Base-by-base conservation (phyloP, 1,140 invertebrate genomes). In the Drosophila biarmipes region DNA sequence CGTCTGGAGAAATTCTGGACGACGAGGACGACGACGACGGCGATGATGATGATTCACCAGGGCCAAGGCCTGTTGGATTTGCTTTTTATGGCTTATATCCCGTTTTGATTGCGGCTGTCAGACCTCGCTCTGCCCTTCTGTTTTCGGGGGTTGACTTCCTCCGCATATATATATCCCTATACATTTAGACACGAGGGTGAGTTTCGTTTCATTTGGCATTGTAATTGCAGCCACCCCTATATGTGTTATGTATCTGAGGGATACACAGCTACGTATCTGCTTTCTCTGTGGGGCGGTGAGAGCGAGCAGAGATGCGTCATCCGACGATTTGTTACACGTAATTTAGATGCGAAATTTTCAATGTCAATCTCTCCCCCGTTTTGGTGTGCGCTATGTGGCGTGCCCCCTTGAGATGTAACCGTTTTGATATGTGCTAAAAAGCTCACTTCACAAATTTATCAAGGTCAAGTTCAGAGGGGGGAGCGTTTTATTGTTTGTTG, bases 341-440 rank as follows among this genome's bases (percentile, higher is more conserved):
- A 87, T 87, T 87, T 79, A 73, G 82, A 62, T 81, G 82, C 82
- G 74, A 82, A 81, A 78, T 84, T 87, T 89, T 87, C 84, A 87
- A 87, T 87, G 84, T 87, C 84, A 87, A 73, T 31, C 15, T 38
- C 48, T 15, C 24, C 35, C 19, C 15, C 19, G 17, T 40, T 42
- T 19, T 31, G 1, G 59, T 59, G 55, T 56, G 74, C 59, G 58
- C 51, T 56, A n/a, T n/a, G n/a, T n/a, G n/a, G n/a, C n/a, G 74
- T 46, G 63, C 80, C 80, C 80, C 80, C 80, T 84, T 87, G 76
- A 90, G 72, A 80, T 86, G 79, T 90, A 68, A 78, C 74, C 58
- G 75, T 79, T 90, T 90, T 87, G 79, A 90, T 87, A 82, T 90
- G 87, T 80, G 72, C 79, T 84, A 84, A 89, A 89, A 89, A 89